Conservation (phyloP, 2,888 invertebrate genomes). For the Aromia moschata region DNA sequence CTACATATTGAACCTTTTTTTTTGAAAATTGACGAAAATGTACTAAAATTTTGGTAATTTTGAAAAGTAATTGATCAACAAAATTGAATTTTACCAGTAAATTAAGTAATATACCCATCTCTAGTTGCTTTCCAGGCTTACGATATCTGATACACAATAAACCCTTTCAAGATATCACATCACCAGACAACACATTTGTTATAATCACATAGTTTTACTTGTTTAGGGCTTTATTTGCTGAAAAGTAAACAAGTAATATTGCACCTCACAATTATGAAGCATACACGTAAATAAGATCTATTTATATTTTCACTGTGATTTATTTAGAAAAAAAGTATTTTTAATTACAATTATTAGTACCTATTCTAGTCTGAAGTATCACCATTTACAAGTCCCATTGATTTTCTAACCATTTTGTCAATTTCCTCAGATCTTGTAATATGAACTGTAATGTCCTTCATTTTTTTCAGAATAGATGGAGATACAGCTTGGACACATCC, state of each 20-base stretch:
- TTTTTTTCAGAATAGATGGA: conserved; percentile 37
- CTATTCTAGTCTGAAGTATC: conserved; percentile 19
- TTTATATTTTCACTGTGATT: neutral
- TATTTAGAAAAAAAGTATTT: neutral
- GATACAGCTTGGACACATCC: conserved; percentile 21
- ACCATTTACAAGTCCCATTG: conserved; percentile 28
- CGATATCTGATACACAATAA: too few species aligned
- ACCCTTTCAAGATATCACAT: too few species aligned
- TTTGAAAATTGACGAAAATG: too few species aligned
- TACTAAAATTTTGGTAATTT: too few species aligned
- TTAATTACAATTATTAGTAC: conserved; percentile 15
- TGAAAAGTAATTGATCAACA: too few species aligned
- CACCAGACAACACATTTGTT: too few species aligned
- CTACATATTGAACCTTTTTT: too few species aligned
- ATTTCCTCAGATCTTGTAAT: conserved; percentile 41
- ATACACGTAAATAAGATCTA: neutral
- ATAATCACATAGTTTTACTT: too few species aligned
- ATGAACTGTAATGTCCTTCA: conserved; percentile 40
- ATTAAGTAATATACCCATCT: too few species aligned
- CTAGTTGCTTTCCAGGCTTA: too few species aligned
- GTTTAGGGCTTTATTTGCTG: too few species aligned
- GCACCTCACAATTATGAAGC: conserved; percentile 4
- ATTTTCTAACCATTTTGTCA: conserved; percentile 39
- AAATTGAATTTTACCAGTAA: too few species aligned
- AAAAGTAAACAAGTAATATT: neutral